These are phyloP conservation scores for Cerastis leucographa DNA, from an alignment of 2,888 invertebrate species.

Conservation along the genomic window DNA sequence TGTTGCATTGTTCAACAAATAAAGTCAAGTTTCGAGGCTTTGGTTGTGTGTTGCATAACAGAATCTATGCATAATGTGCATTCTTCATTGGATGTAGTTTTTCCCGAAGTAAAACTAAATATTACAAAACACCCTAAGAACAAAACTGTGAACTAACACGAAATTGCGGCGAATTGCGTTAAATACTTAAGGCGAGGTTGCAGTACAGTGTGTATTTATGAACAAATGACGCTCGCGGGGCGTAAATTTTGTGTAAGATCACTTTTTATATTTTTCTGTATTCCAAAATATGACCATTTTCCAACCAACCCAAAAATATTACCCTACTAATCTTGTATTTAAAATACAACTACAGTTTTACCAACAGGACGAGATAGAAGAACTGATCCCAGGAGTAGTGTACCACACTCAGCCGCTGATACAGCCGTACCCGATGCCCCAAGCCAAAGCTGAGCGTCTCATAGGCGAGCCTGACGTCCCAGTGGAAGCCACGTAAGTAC, in stretches of 20 bases:
- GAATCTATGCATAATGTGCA: neutral
- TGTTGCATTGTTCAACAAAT: neutral
- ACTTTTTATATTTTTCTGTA: too few relatives aligned
- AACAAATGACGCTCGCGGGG: too few relatives aligned
- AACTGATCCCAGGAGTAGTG: constrained; percentile 90
- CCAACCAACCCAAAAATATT: neutral
- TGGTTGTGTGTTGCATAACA: too few relatives aligned
- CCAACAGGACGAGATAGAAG: constrained; percentile 89
- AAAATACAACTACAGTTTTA: constrained; percentile 39
- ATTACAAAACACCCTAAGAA: too few relatives aligned
- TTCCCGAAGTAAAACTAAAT: neutral
- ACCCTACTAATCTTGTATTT: neutral
- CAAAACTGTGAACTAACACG: too few relatives aligned
- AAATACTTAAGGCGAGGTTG: too few relatives aligned
- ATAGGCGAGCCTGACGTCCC: constrained; percentile 93
- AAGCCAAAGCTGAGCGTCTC: constrained; percentile 92
- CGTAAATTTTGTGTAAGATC: too few relatives aligned
- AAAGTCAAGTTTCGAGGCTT: neutral
- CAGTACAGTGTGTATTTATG: too few relatives aligned
- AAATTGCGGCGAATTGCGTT: too few relatives aligned
- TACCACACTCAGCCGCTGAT: constrained; percentile 92
- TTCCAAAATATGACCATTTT: neutral
- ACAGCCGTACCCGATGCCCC: constrained; percentile 92
- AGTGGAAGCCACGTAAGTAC: constrained; percentile 95
- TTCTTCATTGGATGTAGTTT: neutral